Evolutionary conservation across 2,113 vertebrate genomes (phyloP).

Genomic region (Emydocephalus ijimae): DNA sequence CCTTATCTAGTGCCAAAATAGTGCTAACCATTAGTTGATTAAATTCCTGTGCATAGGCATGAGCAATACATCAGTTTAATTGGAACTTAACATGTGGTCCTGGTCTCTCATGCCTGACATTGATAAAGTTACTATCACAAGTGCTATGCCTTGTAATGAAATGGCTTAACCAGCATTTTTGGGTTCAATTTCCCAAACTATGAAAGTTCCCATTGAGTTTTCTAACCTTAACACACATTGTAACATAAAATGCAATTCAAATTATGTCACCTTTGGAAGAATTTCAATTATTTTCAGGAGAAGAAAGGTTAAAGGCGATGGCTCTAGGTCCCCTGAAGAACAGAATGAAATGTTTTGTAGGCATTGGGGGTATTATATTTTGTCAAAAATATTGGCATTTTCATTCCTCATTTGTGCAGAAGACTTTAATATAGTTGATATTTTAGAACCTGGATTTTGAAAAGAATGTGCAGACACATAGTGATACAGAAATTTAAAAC

Average conservation of each 20-base stretch:
- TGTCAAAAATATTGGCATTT: not conserved
- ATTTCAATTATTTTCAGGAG: constrained; percentile 60
- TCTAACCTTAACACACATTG: constrained; percentile 58
- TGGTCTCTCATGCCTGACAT: not conserved
- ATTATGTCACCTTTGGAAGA: constrained; percentile 62
- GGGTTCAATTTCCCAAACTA: constrained; percentile 11
- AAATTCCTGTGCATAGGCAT: not conserved
- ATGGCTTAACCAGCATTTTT: constrained; percentile 2
- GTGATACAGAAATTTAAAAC: not conserved
- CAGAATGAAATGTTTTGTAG: not conserved
- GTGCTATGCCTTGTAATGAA: not conserved
- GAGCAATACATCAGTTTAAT: not conserved
- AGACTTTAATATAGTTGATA: not conserved
- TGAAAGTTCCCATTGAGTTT: constrained; percentile 41
- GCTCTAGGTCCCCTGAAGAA: constrained; percentile 10
- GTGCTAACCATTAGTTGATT: not conserved
- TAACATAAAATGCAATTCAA: constrained; percentile 60
- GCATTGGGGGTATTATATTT: not conserved
- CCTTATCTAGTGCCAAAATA: not conserved
- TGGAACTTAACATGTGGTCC: not conserved
- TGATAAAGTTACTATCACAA: not conserved
- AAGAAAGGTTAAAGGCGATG: constrained; percentile 51
- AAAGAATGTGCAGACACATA: not conserved
- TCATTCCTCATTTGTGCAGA: not conserved
- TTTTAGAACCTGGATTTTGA: constrained; percentile 3